A percentile compares a stretch with the other conserved stretches of the same genome.
Conservation (phyloP, 1,140 invertebrate species). For the Chrysoperla carnea region DNA sequence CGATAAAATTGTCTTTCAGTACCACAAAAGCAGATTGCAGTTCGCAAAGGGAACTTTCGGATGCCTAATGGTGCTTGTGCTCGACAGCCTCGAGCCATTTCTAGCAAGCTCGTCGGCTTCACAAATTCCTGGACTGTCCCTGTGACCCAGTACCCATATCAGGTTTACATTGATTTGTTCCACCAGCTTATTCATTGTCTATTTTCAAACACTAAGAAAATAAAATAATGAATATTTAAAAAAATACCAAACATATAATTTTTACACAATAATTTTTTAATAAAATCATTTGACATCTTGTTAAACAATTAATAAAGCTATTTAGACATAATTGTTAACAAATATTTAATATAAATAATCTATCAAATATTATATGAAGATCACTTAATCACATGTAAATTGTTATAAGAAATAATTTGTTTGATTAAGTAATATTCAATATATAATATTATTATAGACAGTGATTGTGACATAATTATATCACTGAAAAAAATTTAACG, state of each 20-base stretch:
- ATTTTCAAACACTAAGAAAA: too few relatives aligned
- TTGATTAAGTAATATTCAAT: background rate
- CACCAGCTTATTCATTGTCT: too few relatives aligned
- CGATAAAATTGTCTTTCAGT: too few relatives aligned
- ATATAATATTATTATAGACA: background rate
- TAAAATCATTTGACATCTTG: background rate
- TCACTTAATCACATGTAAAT: background rate
- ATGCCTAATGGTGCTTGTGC: too few relatives aligned
- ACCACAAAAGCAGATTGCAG: too few relatives aligned
- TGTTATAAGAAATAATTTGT: background rate
- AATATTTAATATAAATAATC: background rate
- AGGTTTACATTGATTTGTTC: too few relatives aligned
- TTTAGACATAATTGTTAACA: background rate
- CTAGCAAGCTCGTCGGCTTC: too few relatives aligned
- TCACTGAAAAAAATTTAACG: background rate
- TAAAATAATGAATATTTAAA: slow-evolving; percentile 1
- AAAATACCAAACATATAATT: background rate
- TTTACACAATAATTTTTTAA: slow-evolving; percentile 1
- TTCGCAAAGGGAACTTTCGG: too few relatives aligned
- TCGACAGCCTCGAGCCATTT: too few relatives aligned
- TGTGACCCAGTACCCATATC: too few relatives aligned
- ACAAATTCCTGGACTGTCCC: too few relatives aligned
- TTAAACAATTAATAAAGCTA: background rate
- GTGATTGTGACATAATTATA: background rate
- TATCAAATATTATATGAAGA: background rate